Conservation (phyloP, 1,140 invertebrate species). For the Drosophila trapezifrons region DNA sequence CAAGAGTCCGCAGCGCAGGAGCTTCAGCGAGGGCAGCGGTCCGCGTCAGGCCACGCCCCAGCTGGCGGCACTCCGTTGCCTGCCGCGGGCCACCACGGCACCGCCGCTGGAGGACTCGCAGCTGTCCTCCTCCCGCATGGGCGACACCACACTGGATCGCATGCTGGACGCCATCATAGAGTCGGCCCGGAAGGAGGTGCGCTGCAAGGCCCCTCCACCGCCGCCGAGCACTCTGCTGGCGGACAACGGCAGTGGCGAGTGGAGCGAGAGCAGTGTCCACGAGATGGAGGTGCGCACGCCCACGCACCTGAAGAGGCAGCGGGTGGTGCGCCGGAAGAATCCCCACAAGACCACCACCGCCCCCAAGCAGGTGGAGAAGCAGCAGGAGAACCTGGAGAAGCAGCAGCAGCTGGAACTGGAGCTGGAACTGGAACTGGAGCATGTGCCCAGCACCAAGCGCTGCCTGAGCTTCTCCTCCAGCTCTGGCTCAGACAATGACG, state of each 20-base stretch:
- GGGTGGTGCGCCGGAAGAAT: slow-evolving; percentile 81
- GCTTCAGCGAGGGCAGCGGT: slow-evolving; percentile 70
- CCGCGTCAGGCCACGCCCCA: slow-evolving; percentile 69
- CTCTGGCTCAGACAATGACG: slow-evolving; percentile 29
- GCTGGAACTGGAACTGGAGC: slow-evolving; percentile 42
- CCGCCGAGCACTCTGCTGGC: neutral
- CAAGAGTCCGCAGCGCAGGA: slow-evolving; percentile 72
- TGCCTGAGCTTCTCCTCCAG: slow-evolving; percentile 80
- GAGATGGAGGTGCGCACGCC: slow-evolving; percentile 83
- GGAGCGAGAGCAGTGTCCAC: slow-evolving; percentile 76
- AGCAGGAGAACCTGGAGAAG: neutral
- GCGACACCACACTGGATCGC: slow-evolving; percentile 79
- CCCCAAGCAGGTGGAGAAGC: neutral
- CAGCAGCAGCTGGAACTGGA: neutral
- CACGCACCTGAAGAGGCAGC: slow-evolving; percentile 78
- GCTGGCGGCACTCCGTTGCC: slow-evolving; percentile 59
- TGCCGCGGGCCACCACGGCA: slow-evolving; percentile 30
- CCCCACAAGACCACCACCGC: slow-evolving; percentile 43
- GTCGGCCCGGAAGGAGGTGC: slow-evolving; percentile 76
- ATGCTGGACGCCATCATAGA: slow-evolving; percentile 83
- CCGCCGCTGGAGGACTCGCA: slow-evolving; percentile 63
- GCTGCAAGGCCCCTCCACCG: slow-evolving; percentile 38
- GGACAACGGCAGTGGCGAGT: slow-evolving; percentile 42
- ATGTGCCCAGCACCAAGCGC: slow-evolving; percentile 69
- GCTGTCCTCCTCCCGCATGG: slow-evolving; percentile 80